phyloP scores from a whole-genome alignment of 92 coral and sea anemone species.

The Bergia sp. region DNA sequence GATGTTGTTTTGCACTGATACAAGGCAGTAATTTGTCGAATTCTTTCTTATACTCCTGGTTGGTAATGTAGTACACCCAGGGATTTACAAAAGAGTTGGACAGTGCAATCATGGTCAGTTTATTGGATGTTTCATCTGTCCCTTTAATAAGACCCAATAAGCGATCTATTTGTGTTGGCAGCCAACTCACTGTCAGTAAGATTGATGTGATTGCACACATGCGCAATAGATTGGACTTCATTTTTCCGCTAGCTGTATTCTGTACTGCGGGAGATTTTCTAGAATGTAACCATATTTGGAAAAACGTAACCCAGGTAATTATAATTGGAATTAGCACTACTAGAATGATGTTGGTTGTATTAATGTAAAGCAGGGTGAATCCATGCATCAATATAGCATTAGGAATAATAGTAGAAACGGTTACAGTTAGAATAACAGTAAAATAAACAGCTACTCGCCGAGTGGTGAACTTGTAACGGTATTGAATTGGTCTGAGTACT shows the following conservation, averaged over 20 bases:
- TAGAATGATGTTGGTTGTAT: background rate
- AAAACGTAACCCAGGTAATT: background rate
- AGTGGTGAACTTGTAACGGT: background rate
- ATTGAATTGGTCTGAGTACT: background rate
- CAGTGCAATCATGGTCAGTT: background rate
- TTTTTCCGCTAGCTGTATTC: background rate
- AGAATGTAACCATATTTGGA: background rate
- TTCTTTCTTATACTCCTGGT: slow-evolving; percentile 16
- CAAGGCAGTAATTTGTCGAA: slow-evolving; percentile 8
- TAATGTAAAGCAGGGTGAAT: background rate
- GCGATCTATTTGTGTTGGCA: background rate
- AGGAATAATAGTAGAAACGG: background rate
- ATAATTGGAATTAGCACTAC: background rate
- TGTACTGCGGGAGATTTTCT: background rate
- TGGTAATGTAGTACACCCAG: slow-evolving; percentile 29
- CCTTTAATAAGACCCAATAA: background rate
- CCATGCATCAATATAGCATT: background rate
- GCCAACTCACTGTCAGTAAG: background rate
- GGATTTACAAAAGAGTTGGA: slow-evolving; percentile 17
- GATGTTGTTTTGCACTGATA: background rate
- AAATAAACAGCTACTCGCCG: background rate
- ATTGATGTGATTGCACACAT: background rate
- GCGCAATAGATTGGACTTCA: background rate
- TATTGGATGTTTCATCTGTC: background rate
- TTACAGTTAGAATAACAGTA: background rate